Base-by-base conservation (phyloP, 2,888 invertebrate genomes). In the Tanytarsus gracilentus region DNA sequence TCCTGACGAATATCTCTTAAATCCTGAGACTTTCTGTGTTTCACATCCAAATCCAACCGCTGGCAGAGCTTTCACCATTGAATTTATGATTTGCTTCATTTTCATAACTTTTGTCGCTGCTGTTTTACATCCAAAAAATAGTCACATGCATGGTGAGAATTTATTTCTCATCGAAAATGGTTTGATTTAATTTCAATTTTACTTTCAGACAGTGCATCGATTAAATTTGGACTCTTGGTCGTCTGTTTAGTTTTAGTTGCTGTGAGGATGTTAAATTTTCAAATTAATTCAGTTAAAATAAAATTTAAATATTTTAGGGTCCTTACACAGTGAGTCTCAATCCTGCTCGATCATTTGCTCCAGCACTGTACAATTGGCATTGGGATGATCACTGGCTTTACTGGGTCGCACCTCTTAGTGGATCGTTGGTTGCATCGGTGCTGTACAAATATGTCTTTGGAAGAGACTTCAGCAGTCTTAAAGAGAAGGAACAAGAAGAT, bases 81-180 rank as follows among this genome's bases (percentile, higher is more conserved):
- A 88, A 71, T 75, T 79, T n/a, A 67, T 83, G 0, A 76, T 84
- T 23, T 84, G 88, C 0, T 74, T 76, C 2, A 75, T 83, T 0
- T 73, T 89, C 16, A 77, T 82, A 44, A 75, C 87, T 48, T 75
- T 87, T 14, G 80, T 81, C 62, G 86, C 85, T 67, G 81, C 81
- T 0, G 75, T 85, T 9, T 87, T 85, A 85, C 88, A 89, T 69
- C 81, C 82, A 14, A 76, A 18, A 44, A 44, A 44, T 9, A 83
- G 58, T 25, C 9, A 25, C 7, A 16, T 25, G 25, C 50, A 50
- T 27, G 29, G 50, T 50, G n/a, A 27, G 16, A 1, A 14, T 48
- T 44, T 5, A 44, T 16, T 18, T 16, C 9, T 16, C 3, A 14
- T 14, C 44, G 16, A 4, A 8, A 26, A 49, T 26, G 29, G 6